Conservation (phyloP, 1,140 invertebrate genomes). For the Drosophila sucinea region DNA sequence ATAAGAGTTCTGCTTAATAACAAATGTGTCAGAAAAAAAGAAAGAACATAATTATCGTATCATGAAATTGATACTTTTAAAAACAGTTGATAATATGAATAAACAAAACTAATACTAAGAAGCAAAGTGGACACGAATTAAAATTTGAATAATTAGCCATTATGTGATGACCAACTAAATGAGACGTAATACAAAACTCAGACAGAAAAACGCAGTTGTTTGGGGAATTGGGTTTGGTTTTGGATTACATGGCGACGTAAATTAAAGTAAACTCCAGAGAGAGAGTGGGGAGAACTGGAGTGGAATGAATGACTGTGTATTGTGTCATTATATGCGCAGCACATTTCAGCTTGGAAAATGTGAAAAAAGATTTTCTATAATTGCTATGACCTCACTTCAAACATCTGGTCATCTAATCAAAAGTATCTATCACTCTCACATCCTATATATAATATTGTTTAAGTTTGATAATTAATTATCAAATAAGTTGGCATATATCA, state of each 20-base stretch:
- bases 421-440: conserved; percentile 27
- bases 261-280: not conserved
- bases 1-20: too few relatives aligned
- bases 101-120: too few relatives aligned
- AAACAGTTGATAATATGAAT: too few relatives aligned
- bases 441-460: conserved; percentile 13
- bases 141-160: not conserved
- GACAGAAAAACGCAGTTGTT: not conserved
- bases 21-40: too few relatives aligned
- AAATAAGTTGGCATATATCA: conserved; percentile 46
- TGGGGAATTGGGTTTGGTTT: not conserved
- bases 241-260: conserved; percentile 4
- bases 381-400: not conserved
- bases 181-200: not conserved
- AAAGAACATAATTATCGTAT: too few relatives aligned
- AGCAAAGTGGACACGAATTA: not conserved
- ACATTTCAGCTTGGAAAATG: conserved; percentile 19
- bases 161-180: not conserved
- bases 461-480: conserved; percentile 49
- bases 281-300: not conserved
- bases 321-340: conserved; percentile 1
- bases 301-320: not conserved
- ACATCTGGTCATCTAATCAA: conserved; percentile 17
- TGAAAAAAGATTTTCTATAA: conserved; percentile 2
- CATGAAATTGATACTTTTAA: too few relatives aligned